phyloP scores from a whole-genome alignment of 2,113 vertebrate species.

The Lontra canadensis region DNA sequence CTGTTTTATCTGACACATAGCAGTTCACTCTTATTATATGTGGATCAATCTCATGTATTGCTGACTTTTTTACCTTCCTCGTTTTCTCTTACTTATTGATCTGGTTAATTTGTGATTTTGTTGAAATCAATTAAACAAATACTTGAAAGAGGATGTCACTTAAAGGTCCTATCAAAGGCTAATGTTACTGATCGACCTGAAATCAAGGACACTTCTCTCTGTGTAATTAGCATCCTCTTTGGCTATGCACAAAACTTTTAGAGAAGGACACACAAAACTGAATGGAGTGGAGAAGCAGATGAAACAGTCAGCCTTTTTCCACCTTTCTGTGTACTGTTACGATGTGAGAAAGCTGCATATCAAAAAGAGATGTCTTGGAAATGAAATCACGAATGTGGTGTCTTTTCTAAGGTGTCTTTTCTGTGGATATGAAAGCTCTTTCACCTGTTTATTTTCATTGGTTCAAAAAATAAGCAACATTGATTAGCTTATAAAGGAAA shows the following conservation, averaged over 20 bases:
- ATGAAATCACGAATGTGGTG: neutral
- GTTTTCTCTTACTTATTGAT: neutral
- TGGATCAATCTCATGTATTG: neutral
- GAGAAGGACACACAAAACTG: neutral
- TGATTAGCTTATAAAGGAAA: neutral
- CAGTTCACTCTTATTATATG: neutral
- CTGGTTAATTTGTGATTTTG: slow-evolving; percentile 40
- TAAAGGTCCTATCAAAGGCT: neutral
- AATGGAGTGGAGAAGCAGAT: neutral
- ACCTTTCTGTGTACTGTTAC: neutral
- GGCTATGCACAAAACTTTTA: neutral
- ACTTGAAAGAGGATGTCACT: neutral
- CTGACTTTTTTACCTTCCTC: neutral
- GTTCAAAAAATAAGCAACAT: neutral
- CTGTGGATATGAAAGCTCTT: neutral
- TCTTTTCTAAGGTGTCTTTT: neutral
- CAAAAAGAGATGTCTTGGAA: neutral
- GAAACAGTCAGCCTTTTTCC: neutral
- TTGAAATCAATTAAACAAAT: slow-evolving; percentile 20
- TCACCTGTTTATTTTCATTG: neutral
- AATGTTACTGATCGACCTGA: neutral
- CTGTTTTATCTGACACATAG: neutral
- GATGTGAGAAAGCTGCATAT: neutral
- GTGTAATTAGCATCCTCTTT: neutral
- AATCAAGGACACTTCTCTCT: neutral